Evolutionary conservation across 2,888 invertebrate genomes (phyloP).

Genomic region (Callyntrura sp.): DNA sequence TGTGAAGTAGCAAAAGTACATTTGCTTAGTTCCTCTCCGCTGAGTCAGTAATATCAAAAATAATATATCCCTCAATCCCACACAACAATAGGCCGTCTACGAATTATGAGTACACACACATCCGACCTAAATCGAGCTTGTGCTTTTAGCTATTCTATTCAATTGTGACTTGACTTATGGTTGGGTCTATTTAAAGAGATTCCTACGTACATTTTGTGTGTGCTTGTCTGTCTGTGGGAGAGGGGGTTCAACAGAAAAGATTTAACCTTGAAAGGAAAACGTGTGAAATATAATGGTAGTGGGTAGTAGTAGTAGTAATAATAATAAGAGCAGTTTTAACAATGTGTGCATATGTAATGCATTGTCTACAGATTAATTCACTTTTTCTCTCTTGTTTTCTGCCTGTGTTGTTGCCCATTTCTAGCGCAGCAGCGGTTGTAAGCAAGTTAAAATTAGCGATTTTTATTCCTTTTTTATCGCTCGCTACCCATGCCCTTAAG

Average conservation of each 20-base stretch:
- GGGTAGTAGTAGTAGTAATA: background rate
- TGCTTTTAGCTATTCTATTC: background rate
- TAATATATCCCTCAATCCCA: background rate
- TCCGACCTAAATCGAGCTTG: conserved; percentile 1
- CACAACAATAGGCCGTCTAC: background rate
- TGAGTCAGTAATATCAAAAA: conserved; percentile 2
- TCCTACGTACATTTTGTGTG: background rate
- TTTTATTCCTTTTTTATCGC: conserved; percentile 2
- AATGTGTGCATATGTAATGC: conserved; percentile 1
- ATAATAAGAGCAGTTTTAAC: background rate
- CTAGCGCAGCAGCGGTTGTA: background rate
- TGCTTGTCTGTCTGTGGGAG: background rate
- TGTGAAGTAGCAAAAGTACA: background rate
- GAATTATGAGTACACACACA: background rate
- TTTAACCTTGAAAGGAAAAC: conserved; percentile 38
- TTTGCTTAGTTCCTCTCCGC: conserved; percentile 41
- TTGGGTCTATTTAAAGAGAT: background rate
- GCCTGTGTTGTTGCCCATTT: background rate
- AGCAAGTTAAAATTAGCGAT: background rate
- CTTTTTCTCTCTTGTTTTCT: background rate
- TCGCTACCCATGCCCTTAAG: background rate
- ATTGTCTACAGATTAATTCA: background rate
- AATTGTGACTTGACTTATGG: background rate
- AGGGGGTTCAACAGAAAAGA: background rate
- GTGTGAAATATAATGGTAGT: conserved; percentile 42